Evolutionary conservation across 2,888 invertebrate species (phyloP), one percentile per base, ranked within the genome.

Genomic region (Parnassius glacialis): DNA sequence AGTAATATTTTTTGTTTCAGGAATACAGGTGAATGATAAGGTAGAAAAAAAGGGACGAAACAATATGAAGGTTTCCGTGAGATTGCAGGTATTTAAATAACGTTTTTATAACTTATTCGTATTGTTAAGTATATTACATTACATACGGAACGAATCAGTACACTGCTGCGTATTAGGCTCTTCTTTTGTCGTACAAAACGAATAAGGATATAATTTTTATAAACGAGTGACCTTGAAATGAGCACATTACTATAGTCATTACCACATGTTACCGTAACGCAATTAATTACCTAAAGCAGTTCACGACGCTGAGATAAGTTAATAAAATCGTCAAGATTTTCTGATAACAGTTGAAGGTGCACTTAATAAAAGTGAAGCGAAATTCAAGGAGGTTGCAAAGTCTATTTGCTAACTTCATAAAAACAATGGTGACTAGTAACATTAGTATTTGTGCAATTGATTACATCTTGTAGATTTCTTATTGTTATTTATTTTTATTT

Each of bases 291-390:
- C 65, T 64, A 65, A 65, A 66, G 67, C 70, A 76, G 80, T 79
- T 70, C 68, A 61, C 65, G 67, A 63, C 60, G 47, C 63, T 66
- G 66, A 76, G 74, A 74, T 72, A 73, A 72, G 75, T 78, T 77
- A 80, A 83, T 83, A 80, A 79, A 84, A 80, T 79, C 76, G 72
- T 81, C 75, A 78, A 86, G 86, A 87, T 87, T 62, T 44, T 59
- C 65, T 65, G 84, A 84, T 84, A 83, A 80, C 65, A 60, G 62
- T 67, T 68, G 65, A 65, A 64, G 62, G 66, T 67, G 65, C 64
- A 60, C 76, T 72, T 75, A 73, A 74, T 74, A 73, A 75, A 69
- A 71, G 16, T 53, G 63, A 60, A 68, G 72, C 71, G 73, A 80
- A 84, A 83, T 76, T 72, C 62, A 68, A 75, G 68, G 71, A 74